These are phyloP conservation scores for Empis stercorea DNA, from an alignment of 2,888 invertebrate genomes.

Conservation along the genomic window DNA sequence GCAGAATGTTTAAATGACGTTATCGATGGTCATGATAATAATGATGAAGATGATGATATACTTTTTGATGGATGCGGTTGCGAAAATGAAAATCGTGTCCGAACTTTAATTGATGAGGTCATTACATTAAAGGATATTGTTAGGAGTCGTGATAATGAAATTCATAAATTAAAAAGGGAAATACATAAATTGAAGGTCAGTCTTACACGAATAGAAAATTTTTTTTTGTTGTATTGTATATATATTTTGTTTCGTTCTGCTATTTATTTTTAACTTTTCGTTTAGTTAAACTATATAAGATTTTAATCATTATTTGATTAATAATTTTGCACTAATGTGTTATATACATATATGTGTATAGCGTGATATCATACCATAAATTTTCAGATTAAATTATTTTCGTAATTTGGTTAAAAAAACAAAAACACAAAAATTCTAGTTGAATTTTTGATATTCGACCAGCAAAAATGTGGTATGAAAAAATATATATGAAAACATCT, in stretches of 20 bases:
- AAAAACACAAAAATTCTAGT: too few relatives aligned
- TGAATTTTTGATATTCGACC: too few relatives aligned
- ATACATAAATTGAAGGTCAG: constrained; percentile 56
- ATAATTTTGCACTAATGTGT: not conserved
- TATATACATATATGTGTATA: not conserved
- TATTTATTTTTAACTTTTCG: too few relatives aligned
- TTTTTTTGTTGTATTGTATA: not conserved
- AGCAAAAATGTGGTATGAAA: too few relatives aligned
- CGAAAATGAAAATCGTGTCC: constrained; percentile 28
- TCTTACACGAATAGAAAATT: constrained; percentile 3
- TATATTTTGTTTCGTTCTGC: too few relatives aligned
- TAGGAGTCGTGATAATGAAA: constrained; percentile 42
- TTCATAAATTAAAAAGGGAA: constrained; percentile 49
- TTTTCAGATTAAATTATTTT: too few relatives aligned
- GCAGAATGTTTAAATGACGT: too few relatives aligned
- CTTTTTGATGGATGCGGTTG: constrained; percentile 9
- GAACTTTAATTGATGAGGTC: constrained; percentile 42
- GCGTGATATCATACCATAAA: not conserved
- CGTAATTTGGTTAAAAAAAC: too few relatives aligned
- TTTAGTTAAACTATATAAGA: not conserved
- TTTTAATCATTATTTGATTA: not conserved
- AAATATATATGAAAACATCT: too few relatives aligned
- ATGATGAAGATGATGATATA: constrained; percentile 3
- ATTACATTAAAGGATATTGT: constrained; percentile 42
- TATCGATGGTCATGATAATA: too few relatives aligned